Conservation (phyloP, 2,888 invertebrate genomes). For the Nymphalis urticae region DNA sequence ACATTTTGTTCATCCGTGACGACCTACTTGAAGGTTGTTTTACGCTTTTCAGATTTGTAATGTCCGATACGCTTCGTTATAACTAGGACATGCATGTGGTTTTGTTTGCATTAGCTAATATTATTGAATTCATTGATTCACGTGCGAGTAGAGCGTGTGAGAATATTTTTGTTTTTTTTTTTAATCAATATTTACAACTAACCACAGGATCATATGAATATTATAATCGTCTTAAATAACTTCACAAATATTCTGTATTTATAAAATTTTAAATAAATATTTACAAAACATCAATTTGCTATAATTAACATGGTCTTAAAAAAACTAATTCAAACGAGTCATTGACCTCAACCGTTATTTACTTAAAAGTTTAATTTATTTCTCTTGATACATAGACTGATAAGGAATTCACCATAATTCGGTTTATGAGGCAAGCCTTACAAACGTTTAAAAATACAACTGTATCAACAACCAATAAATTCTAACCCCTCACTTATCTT, state of each 20-base stretch:
- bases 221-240: too few relatives aligned
- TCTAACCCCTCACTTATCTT: conserved; percentile 4
- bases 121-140: neutral
- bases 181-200: too few relatives aligned
- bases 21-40: neutral
- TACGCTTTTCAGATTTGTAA: conserved; percentile 6
- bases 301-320: too few relatives aligned
- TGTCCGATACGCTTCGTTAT: neutral
- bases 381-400: conserved; percentile 24
- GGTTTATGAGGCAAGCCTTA: conserved; percentile 7
- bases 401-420: conserved; percentile 16
- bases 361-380: conserved; percentile 28
- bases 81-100: neutral
- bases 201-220: too few relatives aligned
- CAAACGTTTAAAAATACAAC: conserved; percentile 27
- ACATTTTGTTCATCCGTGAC: conserved; percentile 15
- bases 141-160: neutral
- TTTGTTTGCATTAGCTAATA: neutral
- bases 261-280: too few relatives aligned
- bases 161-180: too few relatives aligned
- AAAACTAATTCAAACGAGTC: neutral
- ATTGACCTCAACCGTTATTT: conserved; percentile 28
- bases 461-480: conserved; percentile 21
- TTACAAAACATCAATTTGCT: too few relatives aligned
- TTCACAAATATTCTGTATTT: too few relatives aligned